These are phyloP conservation scores for Alouatta palliata DNA, from an alignment of 2,113 vertebrate species.

Conservation along the genomic window DNA sequence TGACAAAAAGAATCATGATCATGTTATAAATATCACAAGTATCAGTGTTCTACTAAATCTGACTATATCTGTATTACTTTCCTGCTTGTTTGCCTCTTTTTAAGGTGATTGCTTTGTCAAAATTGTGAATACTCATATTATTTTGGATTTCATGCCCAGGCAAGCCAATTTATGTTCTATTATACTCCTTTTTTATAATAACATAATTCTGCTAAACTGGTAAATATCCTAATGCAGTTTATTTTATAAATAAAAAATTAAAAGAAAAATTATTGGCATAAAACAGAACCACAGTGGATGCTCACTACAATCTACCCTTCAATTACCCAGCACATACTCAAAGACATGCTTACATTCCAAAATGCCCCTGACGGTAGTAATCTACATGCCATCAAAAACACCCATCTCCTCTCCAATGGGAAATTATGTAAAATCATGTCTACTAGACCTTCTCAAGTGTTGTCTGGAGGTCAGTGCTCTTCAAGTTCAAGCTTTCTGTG, in stretches of 20 bases:
- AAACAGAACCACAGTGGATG: not conserved
- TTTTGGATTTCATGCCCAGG: not conserved
- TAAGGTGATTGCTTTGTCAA: not conserved
- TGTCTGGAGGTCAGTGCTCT: not conserved
- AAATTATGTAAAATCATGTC: not conserved
- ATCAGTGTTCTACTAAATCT: not conserved
- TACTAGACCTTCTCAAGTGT: not conserved
- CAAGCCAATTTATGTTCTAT: not conserved
- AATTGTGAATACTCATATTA: not conserved
- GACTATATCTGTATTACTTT: not conserved
- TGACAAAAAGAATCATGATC: not conserved
- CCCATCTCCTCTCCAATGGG: not conserved
- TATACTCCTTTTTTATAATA: not conserved
- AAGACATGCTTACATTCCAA: not conserved
- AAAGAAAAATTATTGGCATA: not conserved
- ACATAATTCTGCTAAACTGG: not conserved
- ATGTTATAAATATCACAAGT: not conserved
- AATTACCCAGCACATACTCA: not conserved
- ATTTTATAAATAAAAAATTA: constrained; percentile 3
- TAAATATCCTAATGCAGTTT: not conserved
- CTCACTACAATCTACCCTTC: not conserved
- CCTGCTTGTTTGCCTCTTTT: not conserved
- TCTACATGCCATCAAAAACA: not conserved
- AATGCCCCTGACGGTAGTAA: not conserved
- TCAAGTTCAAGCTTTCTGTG: not conserved